These are phyloP conservation scores for Podarcis lilfordi DNA, from an alignment of 2,797 vertebrate genomes.

Conservation along the genomic window DNA sequence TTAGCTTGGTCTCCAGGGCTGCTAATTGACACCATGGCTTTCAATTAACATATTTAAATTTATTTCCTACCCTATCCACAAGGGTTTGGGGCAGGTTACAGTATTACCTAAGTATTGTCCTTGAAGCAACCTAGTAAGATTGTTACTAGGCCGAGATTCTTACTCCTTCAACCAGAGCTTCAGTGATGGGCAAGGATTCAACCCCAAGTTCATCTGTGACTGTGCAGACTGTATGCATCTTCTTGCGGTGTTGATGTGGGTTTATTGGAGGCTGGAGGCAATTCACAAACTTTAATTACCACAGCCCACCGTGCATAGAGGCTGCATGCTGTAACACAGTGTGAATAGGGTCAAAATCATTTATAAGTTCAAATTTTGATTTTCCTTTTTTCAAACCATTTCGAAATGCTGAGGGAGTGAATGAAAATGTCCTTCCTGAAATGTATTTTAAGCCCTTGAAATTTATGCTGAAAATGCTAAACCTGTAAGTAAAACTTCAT, in stretches of 20 bases:
- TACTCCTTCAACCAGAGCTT: neutral
- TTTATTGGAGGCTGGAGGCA: neutral
- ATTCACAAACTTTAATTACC: neutral
- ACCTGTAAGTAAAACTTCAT: too few relatives aligned
- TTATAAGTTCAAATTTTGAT: neutral
- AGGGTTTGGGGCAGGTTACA: neutral
- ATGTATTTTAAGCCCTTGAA: neutral
- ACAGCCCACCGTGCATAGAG: neutral
- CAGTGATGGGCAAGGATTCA: neutral
- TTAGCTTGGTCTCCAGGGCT: conserved; percentile 20
- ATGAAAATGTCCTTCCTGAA: neutral
- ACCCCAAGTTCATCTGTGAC: neutral
- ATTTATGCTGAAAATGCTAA: neutral
- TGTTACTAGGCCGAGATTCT: neutral
- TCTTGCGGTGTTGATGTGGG: neutral
- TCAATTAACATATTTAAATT: neutral
- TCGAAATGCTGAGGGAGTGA: neutral
- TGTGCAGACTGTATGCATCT: neutral
- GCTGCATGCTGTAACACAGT: neutral
- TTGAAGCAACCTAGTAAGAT: neutral
- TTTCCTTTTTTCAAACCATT: neutral
- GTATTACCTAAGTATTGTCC: neutral
- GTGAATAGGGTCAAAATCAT: neutral
- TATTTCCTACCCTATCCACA: neutral
- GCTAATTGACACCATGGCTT: conserved; percentile 16